phyloP scores from a whole-genome alignment of 2,888 invertebrate genomes.

The Adelognathus sp. region DNA sequence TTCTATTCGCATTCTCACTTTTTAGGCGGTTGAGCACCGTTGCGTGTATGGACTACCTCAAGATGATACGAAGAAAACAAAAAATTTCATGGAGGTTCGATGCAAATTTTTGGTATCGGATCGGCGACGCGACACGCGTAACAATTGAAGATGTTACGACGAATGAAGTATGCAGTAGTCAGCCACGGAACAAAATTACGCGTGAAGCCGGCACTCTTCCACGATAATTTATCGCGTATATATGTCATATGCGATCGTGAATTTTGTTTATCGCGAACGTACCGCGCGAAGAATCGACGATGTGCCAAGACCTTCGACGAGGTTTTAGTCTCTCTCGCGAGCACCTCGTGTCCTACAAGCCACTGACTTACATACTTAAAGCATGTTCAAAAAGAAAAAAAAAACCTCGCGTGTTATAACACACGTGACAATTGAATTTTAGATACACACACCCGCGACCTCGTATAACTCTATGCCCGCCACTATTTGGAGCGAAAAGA shows the following conservation, averaged over 20 bases:
- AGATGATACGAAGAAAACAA: too few species aligned
- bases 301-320: slow-evolving; percentile 51
- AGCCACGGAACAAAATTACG: background rate
- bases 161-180: background rate
- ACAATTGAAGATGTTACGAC: background rate
- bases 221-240: background rate
- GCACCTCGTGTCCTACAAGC: background rate
- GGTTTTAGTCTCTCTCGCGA: background rate
- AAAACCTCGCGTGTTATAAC: background rate
- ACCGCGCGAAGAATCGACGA: slow-evolving; percentile 30
- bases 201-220: background rate
- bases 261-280: slow-evolving; percentile 39
- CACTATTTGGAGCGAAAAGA: slow-evolving; percentile 30
- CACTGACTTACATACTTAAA: background rate
- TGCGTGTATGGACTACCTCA: too few species aligned
- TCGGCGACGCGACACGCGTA: too few species aligned
- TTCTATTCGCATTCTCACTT: background rate
- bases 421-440: slow-evolving; percentile 20
- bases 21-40: too few species aligned
- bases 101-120: too few species aligned
- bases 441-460: slow-evolving; percentile 9
- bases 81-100: too few species aligned
- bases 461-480: slow-evolving; percentile 10
- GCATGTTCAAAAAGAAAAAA: background rate
- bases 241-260: slow-evolving; percentile 23